Base-by-base conservation (phyloP, 1,140 invertebrate species). In the Cotesia chilonis region DNA sequence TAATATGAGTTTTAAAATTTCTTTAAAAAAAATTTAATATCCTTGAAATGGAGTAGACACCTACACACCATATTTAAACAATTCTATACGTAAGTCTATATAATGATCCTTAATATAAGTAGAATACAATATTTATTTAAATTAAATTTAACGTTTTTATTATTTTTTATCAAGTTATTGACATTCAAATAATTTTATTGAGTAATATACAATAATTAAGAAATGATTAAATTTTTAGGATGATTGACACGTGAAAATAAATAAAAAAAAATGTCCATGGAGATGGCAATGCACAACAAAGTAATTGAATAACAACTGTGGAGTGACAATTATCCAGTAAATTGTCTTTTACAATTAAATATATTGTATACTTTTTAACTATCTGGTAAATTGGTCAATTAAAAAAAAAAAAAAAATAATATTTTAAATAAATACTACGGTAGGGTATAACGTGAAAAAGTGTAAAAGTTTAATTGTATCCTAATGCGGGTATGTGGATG, bases 401-500 rank as follows among this genome's bases (percentile, higher is more conserved):
- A 28, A 66, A 10, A 41, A 10, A 38, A 10, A 63, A 10, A 63
- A 4, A 10, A 63, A 10, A 63, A 4, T 37, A 63, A 63, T 41
- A 41, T 37, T 41, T 36, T 37, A 35, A 6, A 61, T n/a, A 55
- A 5, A 12, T 12, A 14, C 5, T 6, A 55, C 54, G 54, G 38
- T n/a, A 37, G 35, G 37, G 28, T 28, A 28, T 28, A 28, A 28
- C 28, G 28, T 28, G 28, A 28, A 28, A 65, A 65, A 37, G 36
- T 66, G 64, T 12, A 51, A 47, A n/a, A 17, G 41, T 38, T 41
- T 47, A 66, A n/a, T 28, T 41, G 28, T 47, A 20, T 68, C 66
- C 66, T 86, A 78, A 86, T 86, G 85, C 84, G 83, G 85, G 84
- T 82, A 86, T 86, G 85, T 85, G 85, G 85, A 85, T 87, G 81